Evolutionary conservation across 2,888 invertebrate species (phyloP).

Genomic region (Poecilobothrus nobilitatus): DNA sequence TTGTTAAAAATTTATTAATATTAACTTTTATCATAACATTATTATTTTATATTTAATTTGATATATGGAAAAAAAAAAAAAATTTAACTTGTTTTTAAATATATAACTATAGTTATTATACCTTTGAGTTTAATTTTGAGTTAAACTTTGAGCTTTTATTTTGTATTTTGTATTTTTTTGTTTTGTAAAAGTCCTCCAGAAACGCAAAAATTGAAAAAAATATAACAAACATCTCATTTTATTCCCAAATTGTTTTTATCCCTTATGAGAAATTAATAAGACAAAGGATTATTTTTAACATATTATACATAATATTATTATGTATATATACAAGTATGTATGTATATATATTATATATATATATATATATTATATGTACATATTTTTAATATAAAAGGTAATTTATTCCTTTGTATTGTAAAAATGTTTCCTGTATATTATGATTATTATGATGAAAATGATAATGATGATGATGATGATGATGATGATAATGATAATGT

Average conservation of each 20-base stretch:
- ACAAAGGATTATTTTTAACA: not conserved
- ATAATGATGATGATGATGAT: no score
- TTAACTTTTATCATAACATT: not conserved
- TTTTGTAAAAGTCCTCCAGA: no score
- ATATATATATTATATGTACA: not conserved
- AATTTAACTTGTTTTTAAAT: no score
- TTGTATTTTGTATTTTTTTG: no score
- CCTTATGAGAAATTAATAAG: not conserved
- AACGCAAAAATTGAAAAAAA: no score
- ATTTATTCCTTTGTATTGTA: not conserved
- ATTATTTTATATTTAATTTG: not conserved
- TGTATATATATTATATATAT: not conserved
- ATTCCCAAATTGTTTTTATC: constrained; percentile 1
- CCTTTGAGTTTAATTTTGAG: no score
- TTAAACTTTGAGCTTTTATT: no score
- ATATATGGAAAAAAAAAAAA: not conserved
- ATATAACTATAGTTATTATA: no score
- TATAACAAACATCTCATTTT: not conserved
- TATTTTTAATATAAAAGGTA: not conserved
- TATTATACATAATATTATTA: not conserved
- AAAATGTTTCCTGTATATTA: not conserved
- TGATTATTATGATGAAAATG: no score
- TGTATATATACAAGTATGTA: not conserved
- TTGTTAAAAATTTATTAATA: not conserved
- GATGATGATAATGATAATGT: no score